Evolutionary conservation across 2,888 invertebrate genomes (phyloP).

Genomic region (Stenodera caucasica): DNA sequence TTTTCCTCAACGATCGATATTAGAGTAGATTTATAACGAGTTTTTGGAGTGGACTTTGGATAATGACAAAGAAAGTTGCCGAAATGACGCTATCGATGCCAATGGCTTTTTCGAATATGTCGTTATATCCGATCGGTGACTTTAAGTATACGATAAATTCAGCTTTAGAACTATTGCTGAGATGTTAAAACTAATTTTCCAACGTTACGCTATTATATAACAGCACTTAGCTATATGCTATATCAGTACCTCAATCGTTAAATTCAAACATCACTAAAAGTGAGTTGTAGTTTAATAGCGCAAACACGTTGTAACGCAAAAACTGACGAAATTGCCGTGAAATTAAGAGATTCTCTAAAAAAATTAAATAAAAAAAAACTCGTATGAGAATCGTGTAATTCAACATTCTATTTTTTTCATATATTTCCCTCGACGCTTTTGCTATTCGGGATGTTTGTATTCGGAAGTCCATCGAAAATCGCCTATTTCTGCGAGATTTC

Average conservation of each 20-base stretch:
- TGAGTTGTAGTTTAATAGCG: not conserved
- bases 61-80: not conserved
- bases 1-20: not conserved
- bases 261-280: not conserved
- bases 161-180: slow-evolving; percentile 1
- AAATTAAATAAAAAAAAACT: too few relatives aligned
- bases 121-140: slow-evolving; percentile 7
- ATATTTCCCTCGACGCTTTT: not conserved
- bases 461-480: not conserved
- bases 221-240: not conserved
- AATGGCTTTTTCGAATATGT: not conserved
- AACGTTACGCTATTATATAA: not conserved
- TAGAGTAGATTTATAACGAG: not conserved
- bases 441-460: not conserved
- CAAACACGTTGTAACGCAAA: not conserved
- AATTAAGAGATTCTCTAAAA: not conserved
- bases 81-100: not conserved
- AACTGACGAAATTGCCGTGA: not conserved
- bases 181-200: slow-evolving; percentile 6
- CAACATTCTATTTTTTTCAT: not conserved
- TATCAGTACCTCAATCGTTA: not conserved
- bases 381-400: too few relatives aligned
- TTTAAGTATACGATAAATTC: slow-evolving; percentile 4
- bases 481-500: not conserved
- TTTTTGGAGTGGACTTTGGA: not conserved